Conservation (phyloP, 2,113 vertebrate species). For the Cyanocitta stelleri region DNA sequence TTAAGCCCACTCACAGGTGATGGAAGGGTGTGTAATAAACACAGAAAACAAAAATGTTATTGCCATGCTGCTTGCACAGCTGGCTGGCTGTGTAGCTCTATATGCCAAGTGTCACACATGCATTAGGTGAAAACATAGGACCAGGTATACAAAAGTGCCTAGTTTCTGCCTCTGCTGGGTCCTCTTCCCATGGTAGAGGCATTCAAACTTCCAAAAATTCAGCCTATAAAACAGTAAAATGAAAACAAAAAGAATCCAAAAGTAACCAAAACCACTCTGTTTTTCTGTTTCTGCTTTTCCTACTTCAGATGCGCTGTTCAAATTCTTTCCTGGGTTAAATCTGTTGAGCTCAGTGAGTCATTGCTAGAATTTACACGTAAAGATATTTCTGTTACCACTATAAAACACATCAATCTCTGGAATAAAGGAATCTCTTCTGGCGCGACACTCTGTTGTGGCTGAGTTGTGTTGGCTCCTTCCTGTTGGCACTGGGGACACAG, state of each 20-base stretch:
- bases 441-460: rapidly evolving
- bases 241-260: background rate
- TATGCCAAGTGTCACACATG: background rate
- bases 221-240: background rate
- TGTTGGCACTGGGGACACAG: background rate
- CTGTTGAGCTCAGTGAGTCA: background rate
- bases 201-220: background rate
- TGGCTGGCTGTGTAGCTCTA: background rate
- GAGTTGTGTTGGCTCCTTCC: background rate
- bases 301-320: background rate
- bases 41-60: background rate
- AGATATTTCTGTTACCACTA: background rate
- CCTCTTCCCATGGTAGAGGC: background rate
- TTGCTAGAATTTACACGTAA: background rate
- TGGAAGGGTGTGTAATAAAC: background rate
- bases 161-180: background rate
- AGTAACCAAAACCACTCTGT: background rate
- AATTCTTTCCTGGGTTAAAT: background rate
- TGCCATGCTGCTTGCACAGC: background rate
- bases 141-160: background rate
- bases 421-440: background rate
- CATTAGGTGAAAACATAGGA: background rate
- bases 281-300: background rate
- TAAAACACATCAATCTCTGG: background rate
- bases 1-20: background rate